phyloP scores from a whole-genome alignment of 2,113 vertebrate genomes.

The Daboia siamensis region DNA sequence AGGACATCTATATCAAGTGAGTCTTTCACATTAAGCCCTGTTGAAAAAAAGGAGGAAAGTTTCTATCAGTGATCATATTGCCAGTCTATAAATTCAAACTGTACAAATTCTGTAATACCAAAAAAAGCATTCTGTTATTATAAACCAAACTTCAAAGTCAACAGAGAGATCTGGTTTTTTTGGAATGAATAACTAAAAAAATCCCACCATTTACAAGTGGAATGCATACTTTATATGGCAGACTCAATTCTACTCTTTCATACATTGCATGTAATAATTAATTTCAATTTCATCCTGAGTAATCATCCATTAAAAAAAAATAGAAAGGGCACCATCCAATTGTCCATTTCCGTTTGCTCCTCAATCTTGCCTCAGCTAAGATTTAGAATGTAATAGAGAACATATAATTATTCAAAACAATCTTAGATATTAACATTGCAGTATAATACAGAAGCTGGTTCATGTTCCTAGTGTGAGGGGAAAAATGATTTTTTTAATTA shows the following conservation, averaged over 20 bases:
- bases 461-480: background rate
- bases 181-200: background rate
- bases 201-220: background rate
- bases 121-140: background rate
- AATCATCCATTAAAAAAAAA: background rate
- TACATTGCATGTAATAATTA: background rate
- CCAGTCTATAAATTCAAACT: background rate
- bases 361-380: background rate
- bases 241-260: background rate
- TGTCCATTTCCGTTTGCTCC: background rate
- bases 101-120: background rate
- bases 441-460: background rate
- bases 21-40: slow-evolving; percentile 70
- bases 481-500: background rate
- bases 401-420: background rate
- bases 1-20: slow-evolving; percentile 63
- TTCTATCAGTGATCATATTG: background rate
- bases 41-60: slow-evolving; percentile 11
- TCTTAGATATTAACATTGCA: background rate
- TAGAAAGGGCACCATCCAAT: background rate
- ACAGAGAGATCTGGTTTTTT: background rate
- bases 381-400: background rate
- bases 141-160: background rate
- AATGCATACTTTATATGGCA: background rate
- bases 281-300: background rate